Percentiles rank a stretch among this genome's conserved stretches.
phyloP scores from a whole-genome alignment of 2,888 invertebrate genomes.

The Hymenopus coronatus region DNA sequence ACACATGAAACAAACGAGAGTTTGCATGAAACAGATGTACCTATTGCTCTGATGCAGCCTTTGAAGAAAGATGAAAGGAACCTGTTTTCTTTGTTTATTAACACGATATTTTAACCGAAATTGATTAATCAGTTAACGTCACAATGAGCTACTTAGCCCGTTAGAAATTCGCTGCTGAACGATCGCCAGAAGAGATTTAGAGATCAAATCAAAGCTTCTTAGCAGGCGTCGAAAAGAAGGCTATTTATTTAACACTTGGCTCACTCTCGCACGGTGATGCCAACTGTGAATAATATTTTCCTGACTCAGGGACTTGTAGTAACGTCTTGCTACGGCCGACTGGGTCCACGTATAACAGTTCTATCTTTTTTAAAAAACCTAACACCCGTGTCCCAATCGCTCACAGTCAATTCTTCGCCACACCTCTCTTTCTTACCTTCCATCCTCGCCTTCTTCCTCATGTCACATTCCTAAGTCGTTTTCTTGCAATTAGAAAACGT shows the following conservation, averaged over 20 bases:
- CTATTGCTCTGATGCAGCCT: not conserved
- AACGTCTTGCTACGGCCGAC: not conserved
- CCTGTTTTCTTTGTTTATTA: not conserved
- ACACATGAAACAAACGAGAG: not conserved
- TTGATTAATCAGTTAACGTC: not conserved
- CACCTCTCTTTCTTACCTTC: not conserved
- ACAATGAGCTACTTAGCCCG: not conserved
- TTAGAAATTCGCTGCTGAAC: not conserved
- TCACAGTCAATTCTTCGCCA: conserved; percentile 2
- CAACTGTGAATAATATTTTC: not conserved
- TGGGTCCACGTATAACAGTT: not conserved
- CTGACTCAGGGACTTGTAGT: not conserved
- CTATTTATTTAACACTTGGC: not conserved
- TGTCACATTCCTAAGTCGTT: not conserved
- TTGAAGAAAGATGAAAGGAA: not conserved
- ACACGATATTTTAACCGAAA: not conserved
- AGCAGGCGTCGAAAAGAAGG: not conserved
- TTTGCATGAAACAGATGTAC: not conserved
- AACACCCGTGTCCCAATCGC: conserved; percentile 12
- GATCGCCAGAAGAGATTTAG: not conserved
- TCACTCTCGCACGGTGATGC: not conserved
- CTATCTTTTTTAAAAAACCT: not conserved
- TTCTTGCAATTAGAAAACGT: not conserved
- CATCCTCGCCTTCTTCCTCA: not conserved
- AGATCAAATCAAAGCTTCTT: not conserved